A percentile compares a stretch with the other conserved stretches of the same genome.
These are phyloP conservation scores for Odontophorus gujanensis DNA, from an alignment of 2,113 vertebrate genomes.

Conservation along the genomic window DNA sequence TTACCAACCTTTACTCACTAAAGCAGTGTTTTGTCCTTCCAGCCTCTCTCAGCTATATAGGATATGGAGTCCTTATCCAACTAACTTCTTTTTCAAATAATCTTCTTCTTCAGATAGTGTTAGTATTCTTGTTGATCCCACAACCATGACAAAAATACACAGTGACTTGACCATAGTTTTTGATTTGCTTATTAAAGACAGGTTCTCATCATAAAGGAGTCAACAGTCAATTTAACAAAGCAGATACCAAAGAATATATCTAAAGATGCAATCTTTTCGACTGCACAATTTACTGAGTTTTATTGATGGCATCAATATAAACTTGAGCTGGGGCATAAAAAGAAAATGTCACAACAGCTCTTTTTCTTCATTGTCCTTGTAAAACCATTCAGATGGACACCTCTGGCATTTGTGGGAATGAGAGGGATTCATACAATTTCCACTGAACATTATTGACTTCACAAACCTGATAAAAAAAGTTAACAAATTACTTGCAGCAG, in stretches of 20 bases:
- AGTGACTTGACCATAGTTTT: not conserved
- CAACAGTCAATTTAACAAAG: not conserved
- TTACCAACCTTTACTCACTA: slow-evolving; percentile 15
- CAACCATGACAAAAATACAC: not conserved
- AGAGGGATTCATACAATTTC: not conserved
- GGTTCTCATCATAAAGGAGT: not conserved
- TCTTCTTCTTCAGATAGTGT: not conserved
- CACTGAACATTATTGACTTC: not conserved
- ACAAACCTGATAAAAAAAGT: not conserved
- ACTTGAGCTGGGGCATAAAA: not conserved
- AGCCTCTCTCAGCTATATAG: not conserved
- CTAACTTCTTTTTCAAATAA: not conserved
- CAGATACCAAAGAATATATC: accelerated
- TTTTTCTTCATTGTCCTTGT: not conserved
- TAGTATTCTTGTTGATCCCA: not conserved
- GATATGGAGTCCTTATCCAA: not conserved
- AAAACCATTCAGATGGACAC: not conserved
- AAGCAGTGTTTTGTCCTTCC: not conserved
- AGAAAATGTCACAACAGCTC: not conserved
- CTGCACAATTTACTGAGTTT: not conserved
- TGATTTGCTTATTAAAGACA: not conserved
- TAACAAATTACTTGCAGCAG: not conserved
- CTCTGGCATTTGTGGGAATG: not conserved
- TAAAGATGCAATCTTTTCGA: not conserved
- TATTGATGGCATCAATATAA: not conserved